Conservation (phyloP, 2,888 invertebrate species). For the Netelia fuscicornis region DNA sequence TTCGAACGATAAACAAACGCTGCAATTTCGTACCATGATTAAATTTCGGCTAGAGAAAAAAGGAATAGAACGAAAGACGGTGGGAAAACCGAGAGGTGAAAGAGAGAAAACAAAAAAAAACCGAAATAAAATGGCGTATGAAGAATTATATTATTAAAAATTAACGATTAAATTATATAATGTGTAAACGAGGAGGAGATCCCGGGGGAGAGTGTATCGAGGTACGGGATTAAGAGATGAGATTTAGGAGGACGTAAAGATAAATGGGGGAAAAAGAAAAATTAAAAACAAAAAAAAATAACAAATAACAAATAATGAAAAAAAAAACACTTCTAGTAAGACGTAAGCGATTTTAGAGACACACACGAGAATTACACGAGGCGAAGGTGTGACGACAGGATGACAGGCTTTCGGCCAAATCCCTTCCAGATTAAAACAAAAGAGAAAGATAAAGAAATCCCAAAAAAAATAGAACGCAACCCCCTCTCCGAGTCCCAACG, state of each 20-base stretch:
- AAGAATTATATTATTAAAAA: slow-evolving; percentile 67
- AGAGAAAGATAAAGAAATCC: slow-evolving; percentile 8
- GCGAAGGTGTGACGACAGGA: slow-evolving; percentile 49
- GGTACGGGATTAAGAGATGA: slow-evolving; percentile 50
- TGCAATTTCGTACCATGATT: slow-evolving; percentile 9
- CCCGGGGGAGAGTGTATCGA: slow-evolving; percentile 62
- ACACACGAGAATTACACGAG: slow-evolving; percentile 40
- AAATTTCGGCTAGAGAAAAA: slow-evolving; percentile 13
- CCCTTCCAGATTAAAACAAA: slow-evolving; percentile 2
- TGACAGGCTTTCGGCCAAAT: slow-evolving; percentile 70
- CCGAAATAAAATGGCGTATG: slow-evolving; percentile 58
- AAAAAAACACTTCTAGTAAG: slow-evolving; percentile 55
- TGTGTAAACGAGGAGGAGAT: slow-evolving; percentile 65
- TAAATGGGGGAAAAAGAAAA: slow-evolving; percentile 40
- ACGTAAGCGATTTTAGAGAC: slow-evolving; percentile 69
- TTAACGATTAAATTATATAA: slow-evolving; percentile 68
- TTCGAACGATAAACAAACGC: not conserved
- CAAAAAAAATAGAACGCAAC: not conserved
- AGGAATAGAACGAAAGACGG: slow-evolving; percentile 64
- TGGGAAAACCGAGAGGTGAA: slow-evolving; percentile 20
- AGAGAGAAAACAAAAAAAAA: slow-evolving; percentile 45
- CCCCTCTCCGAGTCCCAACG: slow-evolving; percentile 50
- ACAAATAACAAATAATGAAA: slow-evolving; percentile 33
- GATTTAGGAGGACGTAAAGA: slow-evolving; percentile 12
- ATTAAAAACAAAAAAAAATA: slow-evolving; percentile 10